A percentile compares a stretch with the other conserved stretches of the same genome.
Conservation (phyloP, 2,888 invertebrate genomes). For the Agrotis clavis region DNA sequence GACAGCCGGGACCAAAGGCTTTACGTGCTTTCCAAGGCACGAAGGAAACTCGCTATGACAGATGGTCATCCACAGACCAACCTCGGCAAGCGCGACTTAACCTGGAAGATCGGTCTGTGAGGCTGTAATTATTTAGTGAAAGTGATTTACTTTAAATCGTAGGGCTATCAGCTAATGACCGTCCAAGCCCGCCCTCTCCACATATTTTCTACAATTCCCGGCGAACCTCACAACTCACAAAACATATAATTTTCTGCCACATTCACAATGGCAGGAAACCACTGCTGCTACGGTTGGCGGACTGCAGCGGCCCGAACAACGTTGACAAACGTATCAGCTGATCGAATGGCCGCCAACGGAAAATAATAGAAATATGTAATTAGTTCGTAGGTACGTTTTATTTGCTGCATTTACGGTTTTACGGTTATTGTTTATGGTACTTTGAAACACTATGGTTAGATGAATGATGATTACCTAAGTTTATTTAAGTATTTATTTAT, state of each 20-base stretch:
- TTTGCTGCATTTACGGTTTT: slow-evolving; percentile 30
- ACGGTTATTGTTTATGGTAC: slow-evolving; percentile 13
- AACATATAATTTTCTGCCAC: slow-evolving; percentile 55
- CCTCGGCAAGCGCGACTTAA: too few species aligned
- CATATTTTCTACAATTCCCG: slow-evolving; percentile 18
- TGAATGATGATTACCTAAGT: not conserved
- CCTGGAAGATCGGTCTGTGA: too few species aligned
- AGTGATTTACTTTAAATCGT: too few species aligned
- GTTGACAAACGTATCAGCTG: slow-evolving; percentile 59
- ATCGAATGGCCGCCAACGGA: slow-evolving; percentile 48
- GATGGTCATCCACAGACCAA: too few species aligned
- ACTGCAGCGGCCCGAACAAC: slow-evolving; percentile 52
- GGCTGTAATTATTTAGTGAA: too few species aligned
- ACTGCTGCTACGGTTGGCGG: slow-evolving; percentile 62
- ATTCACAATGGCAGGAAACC: slow-evolving; percentile 53
- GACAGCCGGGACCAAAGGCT: too few species aligned
- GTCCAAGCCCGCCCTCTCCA: not conserved
- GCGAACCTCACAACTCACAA: slow-evolving; percentile 6
- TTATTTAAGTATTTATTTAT: too few species aligned
- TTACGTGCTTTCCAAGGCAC: too few species aligned
- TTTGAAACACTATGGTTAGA: not conserved
- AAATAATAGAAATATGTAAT: slow-evolving; percentile 54
- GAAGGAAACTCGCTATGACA: too few species aligned
- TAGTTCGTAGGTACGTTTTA: slow-evolving; percentile 28
- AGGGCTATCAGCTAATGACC: not conserved